Percentiles rank a stretch among this genome's conserved stretches.
Evolutionary conservation across 53 echinoderm and acorn worm species (phyloP).

Genomic region (Holothuria scabra): DNA sequence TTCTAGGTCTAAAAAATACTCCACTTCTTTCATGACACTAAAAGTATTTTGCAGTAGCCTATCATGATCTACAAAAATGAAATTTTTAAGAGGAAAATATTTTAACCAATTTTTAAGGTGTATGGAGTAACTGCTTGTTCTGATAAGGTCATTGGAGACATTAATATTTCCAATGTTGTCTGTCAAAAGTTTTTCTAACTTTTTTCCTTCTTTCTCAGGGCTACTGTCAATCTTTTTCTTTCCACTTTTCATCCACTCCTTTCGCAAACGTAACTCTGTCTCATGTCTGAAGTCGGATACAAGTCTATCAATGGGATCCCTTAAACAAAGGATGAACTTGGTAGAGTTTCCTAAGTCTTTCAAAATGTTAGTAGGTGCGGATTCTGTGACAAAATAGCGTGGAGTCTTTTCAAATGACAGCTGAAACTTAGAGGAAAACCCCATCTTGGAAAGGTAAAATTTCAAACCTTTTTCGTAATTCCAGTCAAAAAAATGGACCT

Average conservation of each 20-base stretch:
- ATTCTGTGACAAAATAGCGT: conserved; percentile 80
- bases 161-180: conserved; percentile 71
- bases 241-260: conserved; percentile 33
- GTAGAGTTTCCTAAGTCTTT: conserved; percentile 68
- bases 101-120: conserved; percentile 81
- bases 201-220: conserved; percentile 60
- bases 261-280: conserved; percentile 63
- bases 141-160: conserved; percentile 71
- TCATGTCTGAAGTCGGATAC: conserved; percentile 89
- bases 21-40: conserved; percentile 63
- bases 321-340: conserved; percentile 78
- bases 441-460: conserved; percentile 82
- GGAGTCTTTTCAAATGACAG: conserved; percentile 90
- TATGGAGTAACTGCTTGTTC: conserved; percentile 73
- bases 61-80: conserved; percentile 76
- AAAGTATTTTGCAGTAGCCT: conserved; percentile 57
- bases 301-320: conserved; percentile 74
- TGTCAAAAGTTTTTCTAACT: conserved; percentile 63
- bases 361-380: conserved; percentile 66
- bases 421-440: conserved; percentile 59
- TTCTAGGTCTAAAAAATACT: conserved; percentile 70
- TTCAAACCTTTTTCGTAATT: conserved; percentile 80
- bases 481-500: conserved; percentile 93
- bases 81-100: conserved; percentile 65
- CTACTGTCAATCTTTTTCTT: conserved; percentile 29